Conservation (phyloP, 2,113 vertebrate genomes). For the Emydocephalus ijimae region DNA sequence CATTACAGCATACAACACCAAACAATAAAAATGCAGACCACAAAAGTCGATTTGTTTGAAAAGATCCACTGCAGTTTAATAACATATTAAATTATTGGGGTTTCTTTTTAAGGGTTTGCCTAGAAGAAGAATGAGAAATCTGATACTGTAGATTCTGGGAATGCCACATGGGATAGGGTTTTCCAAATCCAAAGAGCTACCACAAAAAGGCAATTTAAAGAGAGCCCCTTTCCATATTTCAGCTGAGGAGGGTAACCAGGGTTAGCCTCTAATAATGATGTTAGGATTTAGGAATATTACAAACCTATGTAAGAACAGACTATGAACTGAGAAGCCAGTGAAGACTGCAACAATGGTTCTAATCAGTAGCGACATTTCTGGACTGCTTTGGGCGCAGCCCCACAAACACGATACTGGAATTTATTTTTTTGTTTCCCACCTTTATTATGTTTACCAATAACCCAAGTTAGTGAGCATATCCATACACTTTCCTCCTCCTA, state of each 20-base stretch:
- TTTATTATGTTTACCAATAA: neutral
- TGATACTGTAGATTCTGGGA: neutral
- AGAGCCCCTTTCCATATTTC: neutral
- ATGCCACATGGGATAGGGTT: neutral
- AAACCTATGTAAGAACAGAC: neutral
- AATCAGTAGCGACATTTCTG: neutral
- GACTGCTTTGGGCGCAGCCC: neutral
- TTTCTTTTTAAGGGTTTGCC: neutral
- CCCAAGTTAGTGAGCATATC: neutral
- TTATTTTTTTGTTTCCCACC: neutral
- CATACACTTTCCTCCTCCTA: neutral
- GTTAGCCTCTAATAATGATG: neutral
- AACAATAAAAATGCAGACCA: neutral
- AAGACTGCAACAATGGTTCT: neutral
- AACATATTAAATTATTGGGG: neutral
- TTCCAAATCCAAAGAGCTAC: neutral
- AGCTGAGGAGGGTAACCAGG: neutral
- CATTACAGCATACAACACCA: neutral
- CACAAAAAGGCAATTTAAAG: neutral
- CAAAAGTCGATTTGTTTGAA: neutral
- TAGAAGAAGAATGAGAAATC: neutral
- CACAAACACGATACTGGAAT: neutral
- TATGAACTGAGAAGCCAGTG: neutral
- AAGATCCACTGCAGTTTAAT: neutral
- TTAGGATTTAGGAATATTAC: neutral